Percentiles rank a stretch among this genome's conserved stretches.
phyloP scores from a whole-genome alignment of 2,888 invertebrate genomes.

The Erebia palarica region DNA sequence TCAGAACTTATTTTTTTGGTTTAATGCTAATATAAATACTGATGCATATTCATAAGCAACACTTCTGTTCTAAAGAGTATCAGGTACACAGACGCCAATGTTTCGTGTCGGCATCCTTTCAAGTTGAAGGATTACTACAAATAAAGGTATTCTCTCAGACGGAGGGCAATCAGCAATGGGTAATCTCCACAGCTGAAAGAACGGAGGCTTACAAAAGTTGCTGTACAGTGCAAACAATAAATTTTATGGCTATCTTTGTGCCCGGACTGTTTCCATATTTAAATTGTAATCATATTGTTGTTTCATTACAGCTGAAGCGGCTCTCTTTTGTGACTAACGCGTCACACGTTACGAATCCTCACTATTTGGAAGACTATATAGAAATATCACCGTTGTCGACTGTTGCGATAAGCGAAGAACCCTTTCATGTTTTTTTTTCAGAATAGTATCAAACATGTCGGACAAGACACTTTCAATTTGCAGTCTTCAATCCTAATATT shows the following conservation, averaged over 20 bases:
- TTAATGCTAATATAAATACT: constrained; percentile 8
- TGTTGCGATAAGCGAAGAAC: not conserved
- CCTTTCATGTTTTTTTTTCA: not conserved
- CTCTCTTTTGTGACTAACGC: constrained; percentile 16
- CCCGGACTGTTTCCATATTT: constrained; percentile 49
- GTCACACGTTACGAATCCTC: constrained; percentile 14
- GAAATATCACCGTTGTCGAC: not conserved
- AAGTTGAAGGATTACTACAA: constrained; percentile 30
- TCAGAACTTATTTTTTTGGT: not conserved
- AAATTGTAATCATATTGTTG: constrained; percentile 58
- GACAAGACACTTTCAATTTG: not conserved
- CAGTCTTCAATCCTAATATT: constrained; percentile 22
- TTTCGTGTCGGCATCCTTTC: constrained; percentile 48
- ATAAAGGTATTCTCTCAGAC: constrained; percentile 29
- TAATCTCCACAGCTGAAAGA: constrained; percentile 47
- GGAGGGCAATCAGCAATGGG: constrained; percentile 38
- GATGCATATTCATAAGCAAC: constrained; percentile 51
- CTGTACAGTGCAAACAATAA: constrained; percentile 59
- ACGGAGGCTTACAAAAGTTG: constrained; percentile 52
- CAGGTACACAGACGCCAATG: constrained; percentile 48
- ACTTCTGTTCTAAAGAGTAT: constrained; percentile 43
- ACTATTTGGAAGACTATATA: not conserved
- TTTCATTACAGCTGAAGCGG: constrained; percentile 40
- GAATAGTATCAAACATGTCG: not conserved
- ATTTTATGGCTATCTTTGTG: constrained; percentile 65